Percentiles rank a stretch among this genome's conserved stretches.
Evolutionary conservation across 2,113 vertebrate species (phyloP).

Genomic region (Zosterops japonicus): DNA sequence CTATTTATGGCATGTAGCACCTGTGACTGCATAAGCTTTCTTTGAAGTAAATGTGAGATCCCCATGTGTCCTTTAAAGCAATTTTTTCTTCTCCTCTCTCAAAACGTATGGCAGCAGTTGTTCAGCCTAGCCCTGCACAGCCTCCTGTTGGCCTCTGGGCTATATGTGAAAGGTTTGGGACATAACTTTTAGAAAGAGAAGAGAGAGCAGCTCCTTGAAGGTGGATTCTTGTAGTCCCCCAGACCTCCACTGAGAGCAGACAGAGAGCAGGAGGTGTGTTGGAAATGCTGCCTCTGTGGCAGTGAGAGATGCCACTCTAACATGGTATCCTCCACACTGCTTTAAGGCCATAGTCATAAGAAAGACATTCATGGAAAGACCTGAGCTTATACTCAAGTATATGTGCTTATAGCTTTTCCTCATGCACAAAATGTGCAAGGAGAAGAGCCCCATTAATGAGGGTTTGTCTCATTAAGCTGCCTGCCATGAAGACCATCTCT

Average conservation of each 20-base stretch:
- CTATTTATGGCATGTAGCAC: not conserved
- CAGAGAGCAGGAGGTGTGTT: not conserved
- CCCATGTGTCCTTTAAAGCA: not conserved
- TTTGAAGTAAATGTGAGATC: not conserved
- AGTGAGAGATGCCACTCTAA: not conserved
- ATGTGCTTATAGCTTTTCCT: not conserved
- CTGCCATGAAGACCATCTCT: not conserved
- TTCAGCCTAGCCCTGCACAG: not conserved
- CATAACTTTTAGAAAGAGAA: not conserved
- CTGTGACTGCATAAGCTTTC: not conserved
- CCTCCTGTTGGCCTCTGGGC: not conserved
- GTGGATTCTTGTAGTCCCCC: too few species aligned
- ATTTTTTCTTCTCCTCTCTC: not conserved
- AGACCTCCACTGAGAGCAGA: not conserved
- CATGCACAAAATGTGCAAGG: not conserved
- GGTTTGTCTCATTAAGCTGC: not conserved
- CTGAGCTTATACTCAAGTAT: not conserved
- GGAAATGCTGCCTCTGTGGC: not conserved
- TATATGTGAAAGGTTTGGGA: not conserved
- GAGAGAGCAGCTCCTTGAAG: not conserved
- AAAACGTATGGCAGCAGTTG: accelerated
- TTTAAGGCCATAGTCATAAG: not conserved
- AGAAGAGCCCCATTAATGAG: not conserved
- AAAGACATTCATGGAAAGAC: not conserved
- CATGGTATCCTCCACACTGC: accelerated